phyloP scores from a whole-genome alignment of 2,797 vertebrate genomes.

The Neosilurus mollespiculum region DNA sequence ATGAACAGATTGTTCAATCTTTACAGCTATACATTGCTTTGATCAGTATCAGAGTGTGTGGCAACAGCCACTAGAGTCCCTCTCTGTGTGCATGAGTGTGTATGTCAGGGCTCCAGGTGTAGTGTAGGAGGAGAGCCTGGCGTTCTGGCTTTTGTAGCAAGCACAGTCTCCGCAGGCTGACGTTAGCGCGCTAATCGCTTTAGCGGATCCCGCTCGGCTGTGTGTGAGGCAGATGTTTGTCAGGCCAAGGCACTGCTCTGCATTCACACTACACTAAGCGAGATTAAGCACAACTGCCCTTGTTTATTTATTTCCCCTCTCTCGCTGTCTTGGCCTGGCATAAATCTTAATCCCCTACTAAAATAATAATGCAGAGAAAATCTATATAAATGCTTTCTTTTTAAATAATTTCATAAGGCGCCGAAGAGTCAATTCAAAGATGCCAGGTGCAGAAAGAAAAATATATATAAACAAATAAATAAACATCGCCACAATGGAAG shows the following conservation, averaged over 20 bases:
- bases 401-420: conserved; percentile 37
- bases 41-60: conserved; percentile 32
- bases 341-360: conserved; percentile 66
- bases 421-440: conserved; percentile 29
- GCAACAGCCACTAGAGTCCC: conserved; percentile 28
- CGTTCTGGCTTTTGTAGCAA: conserved; percentile 55
- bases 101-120: conserved; percentile 55
- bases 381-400: conserved; percentile 12
- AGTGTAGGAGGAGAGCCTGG: conserved; percentile 54
- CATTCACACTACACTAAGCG: conserved; percentile 65
- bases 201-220: conserved; percentile 73
- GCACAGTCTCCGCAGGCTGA: conserved; percentile 56
- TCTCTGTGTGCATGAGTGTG: conserved; percentile 1
- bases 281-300: conserved; percentile 71
- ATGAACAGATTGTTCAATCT: conserved; percentile 43
- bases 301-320: conserved; percentile 64
- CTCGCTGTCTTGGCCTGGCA: conserved; percentile 50
- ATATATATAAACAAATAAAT: background rate
- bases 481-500: background rate
- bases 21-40: conserved; percentile 38
- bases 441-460: background rate
- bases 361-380: background rate
- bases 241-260: conserved; percentile 67
- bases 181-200: conserved; percentile 74
- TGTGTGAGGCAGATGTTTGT: conserved; percentile 74